Evolutionary conservation across 2,113 vertebrate species (phyloP).

Genomic region (Erythrocercus mccallii): DNA sequence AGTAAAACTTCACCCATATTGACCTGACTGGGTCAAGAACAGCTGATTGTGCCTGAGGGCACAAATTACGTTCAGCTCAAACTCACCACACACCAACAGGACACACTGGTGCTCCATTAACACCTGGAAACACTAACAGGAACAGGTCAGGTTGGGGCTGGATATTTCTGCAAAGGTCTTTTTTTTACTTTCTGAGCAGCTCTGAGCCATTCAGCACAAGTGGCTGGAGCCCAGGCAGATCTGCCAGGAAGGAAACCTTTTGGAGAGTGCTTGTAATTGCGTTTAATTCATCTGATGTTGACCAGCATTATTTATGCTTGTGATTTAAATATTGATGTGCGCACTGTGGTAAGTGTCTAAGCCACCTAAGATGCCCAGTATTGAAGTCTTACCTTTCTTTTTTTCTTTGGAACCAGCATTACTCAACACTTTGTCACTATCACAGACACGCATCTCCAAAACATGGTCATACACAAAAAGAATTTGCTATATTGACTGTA

Average conservation of each 20-base stretch:
- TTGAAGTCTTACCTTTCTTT: background rate
- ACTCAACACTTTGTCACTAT: background rate
- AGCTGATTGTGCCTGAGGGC: background rate
- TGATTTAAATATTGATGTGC: background rate
- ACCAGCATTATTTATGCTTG: background rate
- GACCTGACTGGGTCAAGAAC: background rate
- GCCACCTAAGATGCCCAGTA: background rate
- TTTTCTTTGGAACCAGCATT: background rate
- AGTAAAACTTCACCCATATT: background rate
- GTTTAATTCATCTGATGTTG: background rate
- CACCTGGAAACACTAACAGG: background rate
- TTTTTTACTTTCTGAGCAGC: background rate
- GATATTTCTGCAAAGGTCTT: background rate
- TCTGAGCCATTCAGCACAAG: background rate
- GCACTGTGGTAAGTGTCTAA: background rate
- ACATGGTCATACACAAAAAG: background rate
- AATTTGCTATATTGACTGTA: background rate
- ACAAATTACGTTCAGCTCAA: background rate
- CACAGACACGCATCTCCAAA: background rate
- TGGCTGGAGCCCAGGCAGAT: background rate
- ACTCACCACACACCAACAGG: background rate
- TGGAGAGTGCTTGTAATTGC: accelerated
- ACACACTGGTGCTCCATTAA: accelerated
- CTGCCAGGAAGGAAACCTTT: background rate
- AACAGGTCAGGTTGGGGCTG: background rate